Base-by-base conservation (phyloP, 1,140 invertebrate genomes). In the Adoxophyes honmai region DNA sequence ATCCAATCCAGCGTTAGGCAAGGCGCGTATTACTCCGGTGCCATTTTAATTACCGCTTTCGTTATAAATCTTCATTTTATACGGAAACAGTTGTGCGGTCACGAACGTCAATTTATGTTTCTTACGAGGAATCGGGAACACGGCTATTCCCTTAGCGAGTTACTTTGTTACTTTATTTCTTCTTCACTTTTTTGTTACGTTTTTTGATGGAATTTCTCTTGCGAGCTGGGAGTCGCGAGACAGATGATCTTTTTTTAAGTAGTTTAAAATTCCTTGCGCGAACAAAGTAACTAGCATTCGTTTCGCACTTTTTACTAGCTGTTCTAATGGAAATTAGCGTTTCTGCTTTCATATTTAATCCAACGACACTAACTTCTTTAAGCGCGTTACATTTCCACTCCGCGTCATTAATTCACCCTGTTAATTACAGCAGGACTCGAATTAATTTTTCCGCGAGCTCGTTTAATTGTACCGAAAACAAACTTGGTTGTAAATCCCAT, bases 61-160 rank as follows among this genome's bases (percentile, higher is more conserved):
- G 42, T 48, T 48, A 28, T 48, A 48, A 48, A 48, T 48, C 42
- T 48, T 48, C 18, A 48, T 48, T 48, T 48, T 48, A 48, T 48
- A 48, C 42, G 42, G 42, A 18, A 48, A 48, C 42, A 28, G 21
- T 28, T 28, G 36, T 4, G 36, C 36, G 21, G 42, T 48, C 42
- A 48, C 42, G 42, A 18, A 48, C 42, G 21, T 18, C 42, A 14
- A 48, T 48, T 48, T 48, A 18, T 48, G 42, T 48, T 48, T 48
- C 42, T 48, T 48, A 48, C 18, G 16, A 28, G 42, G 21, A 28
- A 48, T 16, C 10, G 39, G 15, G 39, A 15, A 44, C 39, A 18
- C 42, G 42, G 21, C 21, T 28, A 28, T 28, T 28, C 21, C 21
- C 21, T 28, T 28, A 28, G 21, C 21, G 21, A 48, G 18, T 48